Conservation (phyloP, 2,888 invertebrate genomes). For the Athalia cordata region DNA sequence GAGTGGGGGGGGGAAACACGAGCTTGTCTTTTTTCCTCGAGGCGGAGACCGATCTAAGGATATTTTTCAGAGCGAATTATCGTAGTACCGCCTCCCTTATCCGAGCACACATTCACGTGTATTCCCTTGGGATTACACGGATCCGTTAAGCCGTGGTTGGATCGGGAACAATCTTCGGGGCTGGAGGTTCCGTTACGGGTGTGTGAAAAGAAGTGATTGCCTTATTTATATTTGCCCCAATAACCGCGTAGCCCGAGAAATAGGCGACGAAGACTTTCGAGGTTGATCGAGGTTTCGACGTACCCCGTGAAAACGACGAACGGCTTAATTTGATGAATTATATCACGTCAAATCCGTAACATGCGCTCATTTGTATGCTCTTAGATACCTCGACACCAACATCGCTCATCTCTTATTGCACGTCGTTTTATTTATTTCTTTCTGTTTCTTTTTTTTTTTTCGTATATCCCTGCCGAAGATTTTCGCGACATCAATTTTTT, state of each 20-base stretch:
- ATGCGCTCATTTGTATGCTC: conserved; percentile 72
- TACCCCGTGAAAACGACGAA: conserved; percentile 16
- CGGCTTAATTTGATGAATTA: conserved; percentile 66
- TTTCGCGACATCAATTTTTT: conserved; percentile 45
- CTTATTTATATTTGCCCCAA: conserved; percentile 69
- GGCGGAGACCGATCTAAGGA: conserved; percentile 58
- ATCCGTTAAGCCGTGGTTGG: conserved; percentile 68
- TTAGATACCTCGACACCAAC: conserved; percentile 71
- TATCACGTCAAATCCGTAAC: conserved; percentile 69
- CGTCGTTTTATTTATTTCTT: conserved; percentile 30
- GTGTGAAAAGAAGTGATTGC: conserved; percentile 57
- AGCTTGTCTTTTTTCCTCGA: not conserved
- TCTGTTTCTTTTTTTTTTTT: conserved; percentile 16
- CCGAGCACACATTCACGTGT: conserved; percentile 59
- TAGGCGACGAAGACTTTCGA: not conserved
- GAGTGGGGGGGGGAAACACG: too few species aligned
- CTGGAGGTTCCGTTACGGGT: conserved; percentile 42
- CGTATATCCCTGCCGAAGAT: too few species aligned
- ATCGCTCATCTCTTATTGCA: conserved; percentile 67
- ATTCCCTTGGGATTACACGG: conserved; percentile 67
- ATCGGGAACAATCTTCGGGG: conserved; percentile 55
- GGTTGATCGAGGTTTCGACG: not conserved
- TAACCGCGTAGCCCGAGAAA: conserved; percentile 45
- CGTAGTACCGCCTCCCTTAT: conserved; percentile 50
- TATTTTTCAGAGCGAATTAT: conserved; percentile 65